Percentiles rank a stretch among this genome's conserved stretches.
These are phyloP conservation scores for Wasmannia auropunctata DNA, from an alignment of 1,140 invertebrate genomes.

Conservation along the genomic window DNA sequence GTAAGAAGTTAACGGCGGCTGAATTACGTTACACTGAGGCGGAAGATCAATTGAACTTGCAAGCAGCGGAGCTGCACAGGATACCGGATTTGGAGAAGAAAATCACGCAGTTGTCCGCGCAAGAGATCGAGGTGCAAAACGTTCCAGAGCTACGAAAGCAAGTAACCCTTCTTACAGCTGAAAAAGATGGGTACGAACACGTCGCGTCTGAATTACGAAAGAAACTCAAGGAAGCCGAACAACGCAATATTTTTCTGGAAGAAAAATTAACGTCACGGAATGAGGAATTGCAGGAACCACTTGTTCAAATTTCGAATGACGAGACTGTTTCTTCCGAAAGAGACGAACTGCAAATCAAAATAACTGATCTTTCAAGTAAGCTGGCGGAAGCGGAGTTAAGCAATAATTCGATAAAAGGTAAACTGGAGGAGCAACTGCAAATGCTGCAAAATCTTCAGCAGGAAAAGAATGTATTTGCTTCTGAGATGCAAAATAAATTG, in stretches of 20 bases:
- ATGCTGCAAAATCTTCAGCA: constrained; percentile 6
- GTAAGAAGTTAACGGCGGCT: constrained; percentile 31
- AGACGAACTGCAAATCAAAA: constrained; percentile 12
- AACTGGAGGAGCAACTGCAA: constrained; percentile 26
- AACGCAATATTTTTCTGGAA: constrained; percentile 7
- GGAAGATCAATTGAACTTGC: constrained; percentile 29
- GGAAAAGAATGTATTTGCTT: constrained; percentile 38
- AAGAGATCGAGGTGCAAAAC: neutral
- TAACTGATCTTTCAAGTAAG: constrained; percentile 41
- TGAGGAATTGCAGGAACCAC: neutral
- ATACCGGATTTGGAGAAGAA: constrained; percentile 14
- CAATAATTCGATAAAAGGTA: constrained; percentile 9
- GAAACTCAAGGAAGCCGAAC: constrained; percentile 29
- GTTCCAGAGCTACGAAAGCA: constrained; percentile 40
- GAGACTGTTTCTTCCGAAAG: constrained; percentile 17
- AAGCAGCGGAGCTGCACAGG: constrained; percentile 15
- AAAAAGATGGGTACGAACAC: constrained; percentile 36
- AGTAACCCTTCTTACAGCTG: neutral
- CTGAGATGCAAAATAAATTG: constrained; percentile 42
- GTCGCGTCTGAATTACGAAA: constrained; percentile 35
- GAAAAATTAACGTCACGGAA: neutral
- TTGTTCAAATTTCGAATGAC: neutral
- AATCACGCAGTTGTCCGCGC: neutral
- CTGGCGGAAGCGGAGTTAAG: neutral
- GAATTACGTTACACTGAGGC: neutral